These are phyloP conservation scores for Coracopsis vasa DNA, from an alignment of 2,113 vertebrate genomes.

Conservation along the genomic window DNA sequence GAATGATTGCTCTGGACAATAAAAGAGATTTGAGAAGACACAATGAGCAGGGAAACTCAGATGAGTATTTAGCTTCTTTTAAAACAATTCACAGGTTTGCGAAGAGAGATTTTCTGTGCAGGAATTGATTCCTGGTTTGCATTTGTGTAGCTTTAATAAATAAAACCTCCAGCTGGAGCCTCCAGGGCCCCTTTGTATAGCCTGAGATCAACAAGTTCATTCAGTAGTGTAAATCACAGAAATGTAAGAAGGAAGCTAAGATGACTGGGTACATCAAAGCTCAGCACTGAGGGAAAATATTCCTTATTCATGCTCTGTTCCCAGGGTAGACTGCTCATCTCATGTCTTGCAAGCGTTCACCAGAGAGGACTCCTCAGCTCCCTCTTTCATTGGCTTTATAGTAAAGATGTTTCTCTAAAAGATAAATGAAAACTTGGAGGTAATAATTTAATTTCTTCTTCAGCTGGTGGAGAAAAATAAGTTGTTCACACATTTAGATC, in stretches of 20 bases:
- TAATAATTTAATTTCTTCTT: neutral
- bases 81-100: neutral
- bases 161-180: neutral
- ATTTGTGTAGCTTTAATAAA: neutral
- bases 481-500: neutral
- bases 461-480: neutral
- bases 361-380: neutral
- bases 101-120: neutral
- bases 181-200: neutral
- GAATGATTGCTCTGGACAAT: neutral
- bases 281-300: neutral
- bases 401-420: neutral
- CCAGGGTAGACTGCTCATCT: neutral
- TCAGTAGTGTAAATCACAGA: neutral
- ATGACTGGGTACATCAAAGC: neutral
- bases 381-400: neutral
- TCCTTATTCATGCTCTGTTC: neutral
- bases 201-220: neutral
- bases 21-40: neutral
- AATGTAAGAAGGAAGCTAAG: neutral
- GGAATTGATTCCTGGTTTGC: neutral
- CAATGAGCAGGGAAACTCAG: neutral
- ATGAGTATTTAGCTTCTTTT: neutral
- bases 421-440: neutral
- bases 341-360: neutral